phyloP scores from a whole-genome alignment of 2,888 invertebrate species.

The Leucophora obtusa region DNA sequence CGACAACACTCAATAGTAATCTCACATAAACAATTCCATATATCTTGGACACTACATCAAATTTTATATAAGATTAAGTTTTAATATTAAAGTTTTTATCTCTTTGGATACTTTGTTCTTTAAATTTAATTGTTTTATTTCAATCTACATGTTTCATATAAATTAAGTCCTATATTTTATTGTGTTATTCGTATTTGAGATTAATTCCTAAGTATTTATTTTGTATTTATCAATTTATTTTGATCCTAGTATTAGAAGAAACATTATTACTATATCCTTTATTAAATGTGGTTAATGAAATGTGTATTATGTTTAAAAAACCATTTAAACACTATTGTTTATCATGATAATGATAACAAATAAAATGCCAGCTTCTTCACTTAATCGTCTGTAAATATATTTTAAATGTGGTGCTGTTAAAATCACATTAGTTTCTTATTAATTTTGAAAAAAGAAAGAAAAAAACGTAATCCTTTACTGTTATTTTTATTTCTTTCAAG shows the following conservation, averaged over 20 bases:
- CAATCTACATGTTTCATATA: constrained; percentile 39
- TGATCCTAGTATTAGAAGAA: neutral
- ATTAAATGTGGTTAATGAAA: constrained; percentile 30
- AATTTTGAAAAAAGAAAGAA: neutral
- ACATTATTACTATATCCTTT: constrained; percentile 5
- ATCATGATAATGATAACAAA: constrained; percentile 4
- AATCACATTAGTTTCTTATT: neutral
- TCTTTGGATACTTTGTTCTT: neutral
- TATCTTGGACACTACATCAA: constrained; percentile 44
- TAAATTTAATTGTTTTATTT: constrained; percentile 43
- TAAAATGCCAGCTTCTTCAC: neutral
- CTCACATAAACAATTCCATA: too few relatives aligned
- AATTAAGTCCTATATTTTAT: constrained; percentile 16
- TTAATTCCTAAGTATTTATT: neutral
- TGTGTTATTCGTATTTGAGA: constrained; percentile 3
- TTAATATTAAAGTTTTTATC: constrained; percentile 33
- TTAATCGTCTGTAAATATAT: constrained; percentile 41
- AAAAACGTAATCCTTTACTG: constrained; percentile 22
- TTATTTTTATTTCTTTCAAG: neutral
- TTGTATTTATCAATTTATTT: neutral
- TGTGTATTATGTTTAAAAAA: neutral
- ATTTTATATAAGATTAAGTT: constrained; percentile 49
- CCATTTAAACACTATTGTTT: constrained; percentile 9
- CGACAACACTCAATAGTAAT: too few relatives aligned
- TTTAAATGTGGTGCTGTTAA: constrained; percentile 13